phyloP scores from a whole-genome alignment of 2,888 invertebrate genomes.

The Stenchaetothrips biformis region DNA sequence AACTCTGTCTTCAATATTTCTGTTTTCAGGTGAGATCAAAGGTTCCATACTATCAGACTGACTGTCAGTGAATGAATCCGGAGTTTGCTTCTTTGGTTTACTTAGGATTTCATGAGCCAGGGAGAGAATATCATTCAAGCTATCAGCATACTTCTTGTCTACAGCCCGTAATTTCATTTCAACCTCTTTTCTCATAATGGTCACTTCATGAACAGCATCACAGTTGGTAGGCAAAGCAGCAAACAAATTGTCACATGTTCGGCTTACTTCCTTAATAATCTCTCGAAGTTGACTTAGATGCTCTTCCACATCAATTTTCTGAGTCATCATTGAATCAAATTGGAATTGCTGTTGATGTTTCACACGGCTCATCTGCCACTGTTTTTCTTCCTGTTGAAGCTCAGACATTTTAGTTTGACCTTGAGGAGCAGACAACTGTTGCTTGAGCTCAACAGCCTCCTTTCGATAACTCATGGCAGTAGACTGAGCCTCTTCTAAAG shows the following conservation, averaged over 20 bases:
- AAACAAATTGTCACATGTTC: background rate
- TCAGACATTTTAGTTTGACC: background rate
- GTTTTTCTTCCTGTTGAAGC: background rate
- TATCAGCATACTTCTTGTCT: slow-evolving; percentile 7
- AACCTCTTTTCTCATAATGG: slow-evolving; percentile 6
- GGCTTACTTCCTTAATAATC: background rate
- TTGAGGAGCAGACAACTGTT: background rate
- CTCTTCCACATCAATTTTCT: slow-evolving; percentile 11
- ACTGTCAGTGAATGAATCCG: background rate
- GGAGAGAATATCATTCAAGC: background rate
- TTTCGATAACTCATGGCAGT: background rate
- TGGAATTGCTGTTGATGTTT: background rate
- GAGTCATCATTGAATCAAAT: background rate
- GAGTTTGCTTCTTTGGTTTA: background rate
- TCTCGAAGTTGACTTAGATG: background rate
- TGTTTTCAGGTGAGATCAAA: background rate
- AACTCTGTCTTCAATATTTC: background rate
- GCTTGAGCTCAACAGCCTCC: background rate
- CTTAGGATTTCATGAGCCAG: background rate
- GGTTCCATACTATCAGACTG: background rate
- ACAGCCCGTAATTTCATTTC: slow-evolving; percentile 1
- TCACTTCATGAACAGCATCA: slow-evolving; percentile 9
- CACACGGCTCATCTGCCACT: background rate
- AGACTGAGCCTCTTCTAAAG: background rate
- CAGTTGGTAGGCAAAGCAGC: background rate